Evolutionary conservation across 2,113 vertebrate species (phyloP).

Genomic region (Pagrus major): DNA sequence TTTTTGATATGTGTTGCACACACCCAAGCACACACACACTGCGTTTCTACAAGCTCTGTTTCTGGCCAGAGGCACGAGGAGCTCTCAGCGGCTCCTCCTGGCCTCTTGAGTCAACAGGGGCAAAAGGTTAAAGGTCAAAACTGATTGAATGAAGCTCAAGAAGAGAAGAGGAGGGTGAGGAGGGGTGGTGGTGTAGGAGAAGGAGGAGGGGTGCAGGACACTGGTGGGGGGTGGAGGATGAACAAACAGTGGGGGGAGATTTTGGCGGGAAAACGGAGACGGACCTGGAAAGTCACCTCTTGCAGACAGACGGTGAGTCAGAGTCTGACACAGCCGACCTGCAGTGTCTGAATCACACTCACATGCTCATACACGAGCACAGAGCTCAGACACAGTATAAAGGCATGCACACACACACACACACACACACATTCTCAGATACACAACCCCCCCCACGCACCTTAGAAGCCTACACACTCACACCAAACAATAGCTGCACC

Average conservation of each 20-base stretch:
- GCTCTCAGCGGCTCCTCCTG: slow-evolving; percentile 60
- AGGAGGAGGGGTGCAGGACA: slow-evolving; percentile 12
- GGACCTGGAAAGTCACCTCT: slow-evolving; percentile 59
- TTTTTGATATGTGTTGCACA: background rate
- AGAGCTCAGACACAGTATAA: slow-evolving; percentile 10
- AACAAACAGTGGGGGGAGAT: slow-evolving; percentile 46
- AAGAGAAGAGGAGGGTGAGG: slow-evolving; percentile 31
- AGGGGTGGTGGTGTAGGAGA: background rate
- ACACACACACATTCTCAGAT: background rate
- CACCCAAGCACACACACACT: slow-evolving; percentile 5
- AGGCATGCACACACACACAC: background rate
- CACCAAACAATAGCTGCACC: slow-evolving; percentile 40
- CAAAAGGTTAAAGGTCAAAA: slow-evolving; percentile 72
- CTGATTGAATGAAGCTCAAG: slow-evolving; percentile 68
- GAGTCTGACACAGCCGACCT: slow-evolving; percentile 37
- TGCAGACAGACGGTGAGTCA: slow-evolving; percentile 72
- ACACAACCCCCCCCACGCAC: slow-evolving; percentile 8
- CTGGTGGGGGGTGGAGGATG: slow-evolving; percentile 33
- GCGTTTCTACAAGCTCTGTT: slow-evolving; percentile 29
- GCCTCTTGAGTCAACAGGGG: slow-evolving; percentile 75
- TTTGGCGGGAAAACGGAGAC: slow-evolving; percentile 76
- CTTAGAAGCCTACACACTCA: background rate
- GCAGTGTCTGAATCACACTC: slow-evolving; percentile 58
- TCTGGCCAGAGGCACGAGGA: slow-evolving; percentile 62
- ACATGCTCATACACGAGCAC: slow-evolving; percentile 29